A percentile compares a stretch with the other conserved stretches of the same genome.
Evolutionary conservation across 2,113 vertebrate species (phyloP).

Genomic region (Psettodes erumei): DNA sequence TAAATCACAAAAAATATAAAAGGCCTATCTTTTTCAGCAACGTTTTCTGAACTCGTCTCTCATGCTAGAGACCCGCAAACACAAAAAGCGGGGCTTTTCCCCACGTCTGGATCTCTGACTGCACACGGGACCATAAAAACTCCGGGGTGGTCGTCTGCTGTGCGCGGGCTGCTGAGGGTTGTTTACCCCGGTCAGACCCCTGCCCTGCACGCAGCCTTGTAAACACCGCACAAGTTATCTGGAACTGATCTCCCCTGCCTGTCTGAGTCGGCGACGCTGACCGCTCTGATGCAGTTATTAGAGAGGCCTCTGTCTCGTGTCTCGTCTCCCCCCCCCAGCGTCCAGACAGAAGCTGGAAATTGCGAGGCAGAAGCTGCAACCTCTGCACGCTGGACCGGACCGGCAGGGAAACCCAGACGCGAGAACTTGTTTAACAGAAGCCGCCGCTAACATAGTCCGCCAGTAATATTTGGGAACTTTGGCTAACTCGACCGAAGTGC

Average conservation of each 20-base stretch:
- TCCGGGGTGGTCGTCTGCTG: slow-evolving; percentile 61
- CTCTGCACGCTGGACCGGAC: background rate
- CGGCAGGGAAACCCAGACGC: slow-evolving; percentile 5
- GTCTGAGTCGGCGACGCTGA: background rate
- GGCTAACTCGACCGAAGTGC: background rate
- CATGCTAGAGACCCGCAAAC: slow-evolving; percentile 24
- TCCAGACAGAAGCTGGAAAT: slow-evolving; percentile 36
- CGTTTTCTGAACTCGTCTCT: slow-evolving; percentile 50
- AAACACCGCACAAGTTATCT: slow-evolving; percentile 37
- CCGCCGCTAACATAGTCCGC: background rate
- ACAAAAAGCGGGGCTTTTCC: slow-evolving; percentile 26
- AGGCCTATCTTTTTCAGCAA: slow-evolving; percentile 9
- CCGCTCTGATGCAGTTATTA: background rate
- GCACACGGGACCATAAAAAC: slow-evolving; percentile 50
- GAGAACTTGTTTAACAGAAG: slow-evolving; percentile 12
- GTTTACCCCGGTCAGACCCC: slow-evolving; percentile 52
- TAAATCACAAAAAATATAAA: slow-evolving; percentile 46
- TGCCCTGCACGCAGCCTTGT: slow-evolving; percentile 3
- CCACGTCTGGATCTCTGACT: slow-evolving; percentile 53
- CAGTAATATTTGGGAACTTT: slow-evolving; percentile 12
- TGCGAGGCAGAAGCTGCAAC: slow-evolving; percentile 10
- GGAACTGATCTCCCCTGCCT: slow-evolving; percentile 8
- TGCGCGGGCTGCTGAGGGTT: slow-evolving; percentile 36
- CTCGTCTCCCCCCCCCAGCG: background rate
- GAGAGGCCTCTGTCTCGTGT: slow-evolving; percentile 30